Base-by-base conservation (phyloP, 2,113 vertebrate genomes). In the Gobio gobio region DNA sequence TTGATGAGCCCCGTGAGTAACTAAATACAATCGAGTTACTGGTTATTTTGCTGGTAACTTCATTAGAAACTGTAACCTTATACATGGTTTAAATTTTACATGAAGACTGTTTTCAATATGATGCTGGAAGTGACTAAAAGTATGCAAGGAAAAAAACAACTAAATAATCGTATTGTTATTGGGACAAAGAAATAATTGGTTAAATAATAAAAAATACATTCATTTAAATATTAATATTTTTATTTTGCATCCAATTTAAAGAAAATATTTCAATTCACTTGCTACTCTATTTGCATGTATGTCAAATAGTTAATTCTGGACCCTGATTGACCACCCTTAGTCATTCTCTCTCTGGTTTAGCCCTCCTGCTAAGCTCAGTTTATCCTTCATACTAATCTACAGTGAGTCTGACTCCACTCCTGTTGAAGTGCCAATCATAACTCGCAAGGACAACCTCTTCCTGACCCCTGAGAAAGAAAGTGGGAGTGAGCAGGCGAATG, bases 381-480 rank as follows among this genome's bases (percentile, higher is more conserved):
- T 88, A 43, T 86, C 68, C 80, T 33, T 68, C 18, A 58, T 84
- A 75, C 72, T 83, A 64, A 64, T 82, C 61, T 79, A 54, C 76
- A 89, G 88, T 61, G 83, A 86, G 33, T 54, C 40, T 72, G 83
- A 72, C n/a, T 29, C 75, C n/a, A 8, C 49, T 22, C 54, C 83
- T 36, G 80, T 66, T 54, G 88, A 86, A 45, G 76, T 84, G 76
- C 64, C 88, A 22, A 74, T 86, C 72, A 64, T 89, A 84, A 84
- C 86, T 73, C 84, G 47, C 70, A 86, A 83, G 29, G 86, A 87
- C 68, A 89, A 86, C 58, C 73, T 47, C 24, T 85, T 85, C 68
- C 61, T 87, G 51, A 73, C 36, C 61, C 51, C 83, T n/a, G 82
- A 87, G 47, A 83, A 82, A 77, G 45, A 22, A n/a, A 61, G 24